Evolutionary conservation across 1,140 invertebrate genomes (phyloP), one percentile per base, ranked within the genome.

Genomic region (Campoletis sonorensis): DNA sequence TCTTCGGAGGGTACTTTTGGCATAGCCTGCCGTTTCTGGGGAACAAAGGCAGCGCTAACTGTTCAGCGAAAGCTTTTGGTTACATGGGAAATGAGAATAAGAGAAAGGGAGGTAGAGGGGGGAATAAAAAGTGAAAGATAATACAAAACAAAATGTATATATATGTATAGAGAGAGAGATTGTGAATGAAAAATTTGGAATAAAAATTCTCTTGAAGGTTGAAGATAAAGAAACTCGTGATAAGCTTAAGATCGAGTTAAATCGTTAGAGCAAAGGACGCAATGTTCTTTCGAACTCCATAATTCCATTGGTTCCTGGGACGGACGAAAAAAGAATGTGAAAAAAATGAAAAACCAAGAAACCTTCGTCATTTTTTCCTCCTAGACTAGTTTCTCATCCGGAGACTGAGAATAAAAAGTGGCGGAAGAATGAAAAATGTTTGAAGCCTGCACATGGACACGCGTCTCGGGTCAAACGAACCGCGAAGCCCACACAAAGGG

Each of bases 1-100:
- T 80, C 83, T 82, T 86, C 78, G 84, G 68, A 83, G 81, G 81
- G 83, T 83, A 84, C 86, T 88, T 86, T 86, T 83, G 67, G 79
- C 72, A 58, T 81, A 33, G 58, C 71, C 23, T 76, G 79, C 72
- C 23, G 40, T 30, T 58, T 76, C 51, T 49, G 77, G 75, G 77
- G 71, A 84, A 84, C 80, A 81, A 81, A 81, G 67, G 75, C 30
- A 18, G 67, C 75, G 30, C 49, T 51, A 79, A 71, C 79, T 61
- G 27, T 33, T 30, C 54, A 18, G 67, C 40, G 21, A 81, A 61
- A 68, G 33, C 54, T 45, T 72, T 75, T 23, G 51, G 54, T 51
- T 61, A 61, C 45, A 72, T 21, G 70, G 37, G 15, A 37, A 80
- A 40, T 27, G 40, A 71, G 33, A 71, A 37, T 71, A 71, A 45